A percentile compares a stretch with the other conserved stretches of the same genome.
These are phyloP conservation scores for Promerops cafer DNA, from an alignment of 2,113 vertebrate species.

Conservation along the genomic window DNA sequence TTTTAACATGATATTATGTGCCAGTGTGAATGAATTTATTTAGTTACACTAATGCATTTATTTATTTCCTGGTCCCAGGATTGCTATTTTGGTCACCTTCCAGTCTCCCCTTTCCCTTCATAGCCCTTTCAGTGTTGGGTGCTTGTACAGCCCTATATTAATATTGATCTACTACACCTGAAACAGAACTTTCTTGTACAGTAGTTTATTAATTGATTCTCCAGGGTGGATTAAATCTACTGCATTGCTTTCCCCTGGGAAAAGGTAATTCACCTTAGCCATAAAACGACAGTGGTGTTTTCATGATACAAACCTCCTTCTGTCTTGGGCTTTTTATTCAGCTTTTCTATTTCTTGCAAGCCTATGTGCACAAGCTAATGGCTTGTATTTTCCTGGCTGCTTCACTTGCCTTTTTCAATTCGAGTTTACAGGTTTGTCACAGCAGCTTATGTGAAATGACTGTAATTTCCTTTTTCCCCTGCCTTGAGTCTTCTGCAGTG, in stretches of 20 bases:
- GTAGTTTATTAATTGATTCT: neutral
- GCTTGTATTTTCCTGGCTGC: neutral
- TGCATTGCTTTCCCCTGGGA: neutral
- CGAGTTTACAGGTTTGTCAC: neutral
- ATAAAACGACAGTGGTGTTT: neutral
- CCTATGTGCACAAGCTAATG: neutral
- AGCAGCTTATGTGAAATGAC: neutral
- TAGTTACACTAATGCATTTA: neutral
- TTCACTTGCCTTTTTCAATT: neutral
- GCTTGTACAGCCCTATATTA: neutral
- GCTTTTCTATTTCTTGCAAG: neutral
- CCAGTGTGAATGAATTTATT: neutral
- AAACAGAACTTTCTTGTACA: neutral
- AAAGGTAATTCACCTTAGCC: neutral
- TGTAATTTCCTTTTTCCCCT: neutral
- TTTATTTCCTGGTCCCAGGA: neutral
- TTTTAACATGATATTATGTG: neutral
- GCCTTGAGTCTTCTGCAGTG: neutral
- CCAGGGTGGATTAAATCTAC: neutral
- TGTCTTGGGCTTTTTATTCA: neutral
- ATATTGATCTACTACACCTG: neutral
- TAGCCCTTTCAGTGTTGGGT: neutral
- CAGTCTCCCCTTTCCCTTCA: neutral
- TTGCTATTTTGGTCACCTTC: neutral
- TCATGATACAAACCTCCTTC: neutral